Base-by-base conservation (phyloP, 2,113 vertebrate species). In the Barnardius zonarius region DNA sequence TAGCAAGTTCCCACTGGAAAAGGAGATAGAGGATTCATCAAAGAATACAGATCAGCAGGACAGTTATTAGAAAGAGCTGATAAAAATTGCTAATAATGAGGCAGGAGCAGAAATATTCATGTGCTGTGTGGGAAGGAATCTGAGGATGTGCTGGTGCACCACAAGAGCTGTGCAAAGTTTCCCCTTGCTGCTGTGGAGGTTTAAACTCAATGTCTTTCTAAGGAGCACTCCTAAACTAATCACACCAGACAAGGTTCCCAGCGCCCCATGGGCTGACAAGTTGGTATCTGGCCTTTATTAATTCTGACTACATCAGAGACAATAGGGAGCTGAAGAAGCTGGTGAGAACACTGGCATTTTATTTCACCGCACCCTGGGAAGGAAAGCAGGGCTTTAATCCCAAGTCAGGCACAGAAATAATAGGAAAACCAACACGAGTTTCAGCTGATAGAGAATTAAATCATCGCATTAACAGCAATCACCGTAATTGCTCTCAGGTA, bases 21-120 rank as follows among this genome's bases (percentile, higher is more conserved):
- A 41, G 54, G 57, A 90, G 54, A n/a, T 31, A 80, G 62, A 80
- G 41, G 41, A 87, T 90, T 85, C 88, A 57, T 93, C 79, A 86
- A 90, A 85, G 75, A 73, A 55, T 28, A 73, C 44, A 70, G 87
- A 57, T 72, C 92, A 92, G 67, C 57, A 69, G 57, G 67, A 46
- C 57, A 39, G 52, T 64, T 92, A 83, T 79, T 87, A 95, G 85
- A 49, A 39, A 73, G 90, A 74, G 79, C 55, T 74, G 52, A 80
- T 92, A 76, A 92, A 94, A 94, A 94, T 83, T 92, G 54, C 49
- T 83, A 74, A 88, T 93, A 94, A 93, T 46, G 72, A 93, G 79
- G 31, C 59, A 83, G 75, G 17, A 80, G 22, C 37, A 70, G 88
- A 94, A 97, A 93, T 80, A 86, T 73, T 86, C 39, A 62, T 90